Percentiles rank a stretch among this genome's conserved stretches.
These are phyloP conservation scores for Herpetotheres cachinnans DNA, from an alignment of 2,113 vertebrate species.

Conservation along the genomic window DNA sequence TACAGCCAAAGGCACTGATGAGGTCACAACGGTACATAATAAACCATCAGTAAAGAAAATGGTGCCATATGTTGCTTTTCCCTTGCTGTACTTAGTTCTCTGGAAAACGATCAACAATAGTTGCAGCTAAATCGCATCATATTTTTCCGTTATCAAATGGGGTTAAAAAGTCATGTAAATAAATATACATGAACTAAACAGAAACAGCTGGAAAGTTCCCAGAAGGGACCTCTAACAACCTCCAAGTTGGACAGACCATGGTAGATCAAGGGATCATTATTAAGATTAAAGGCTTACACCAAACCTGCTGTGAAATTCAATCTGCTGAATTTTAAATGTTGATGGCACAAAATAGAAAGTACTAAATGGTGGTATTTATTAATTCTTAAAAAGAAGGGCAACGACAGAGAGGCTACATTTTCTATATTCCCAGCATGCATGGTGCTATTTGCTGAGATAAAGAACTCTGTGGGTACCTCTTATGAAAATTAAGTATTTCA, in stretches of 20 bases:
- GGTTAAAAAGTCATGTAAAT: constrained; percentile 76
- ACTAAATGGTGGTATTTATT: constrained; percentile 35
- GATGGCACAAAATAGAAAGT: constrained; percentile 30
- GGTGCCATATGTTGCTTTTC: constrained; percentile 41
- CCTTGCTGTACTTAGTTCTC: constrained; percentile 9
- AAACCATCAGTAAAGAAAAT: constrained; percentile 34
- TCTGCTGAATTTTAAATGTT: constrained; percentile 64
- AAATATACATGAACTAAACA: constrained; percentile 78
- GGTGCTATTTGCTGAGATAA: not conserved
- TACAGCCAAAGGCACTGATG: constrained; percentile 25
- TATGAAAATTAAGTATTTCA: constrained; percentile 1
- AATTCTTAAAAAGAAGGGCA: constrained; percentile 34
- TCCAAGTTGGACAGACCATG: constrained; percentile 57
- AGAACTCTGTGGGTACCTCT: not conserved
- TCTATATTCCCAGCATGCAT: not conserved
- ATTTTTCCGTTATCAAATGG: constrained; percentile 52
- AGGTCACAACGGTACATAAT: constrained; percentile 47
- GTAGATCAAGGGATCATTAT: constrained; percentile 78
- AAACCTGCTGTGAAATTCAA: constrained; percentile 69
- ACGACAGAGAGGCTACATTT: not conserved
- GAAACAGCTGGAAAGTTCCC: constrained; percentile 74
- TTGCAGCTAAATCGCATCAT: constrained; percentile 35
- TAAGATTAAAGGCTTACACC: constrained; percentile 76
- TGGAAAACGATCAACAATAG: constrained; percentile 62
- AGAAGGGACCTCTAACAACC: constrained; percentile 68